Base-by-base conservation (phyloP, 2,888 invertebrate genomes). In the Dynastes tityus region DNA sequence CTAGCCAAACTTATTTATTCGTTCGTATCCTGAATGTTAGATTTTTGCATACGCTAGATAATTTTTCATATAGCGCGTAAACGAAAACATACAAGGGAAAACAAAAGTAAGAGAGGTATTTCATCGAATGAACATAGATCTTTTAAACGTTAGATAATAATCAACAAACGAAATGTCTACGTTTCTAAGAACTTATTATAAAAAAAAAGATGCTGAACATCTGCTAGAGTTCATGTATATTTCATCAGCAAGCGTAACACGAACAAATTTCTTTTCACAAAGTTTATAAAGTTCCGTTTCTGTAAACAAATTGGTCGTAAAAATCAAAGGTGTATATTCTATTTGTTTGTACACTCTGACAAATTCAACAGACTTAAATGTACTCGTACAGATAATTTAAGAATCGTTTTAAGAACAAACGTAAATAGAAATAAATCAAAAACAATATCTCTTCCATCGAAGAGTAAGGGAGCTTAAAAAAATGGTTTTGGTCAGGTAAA, bases 231-330 rank as follows among this genome's bases (percentile, higher is more conserved):
- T 2, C 11, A 61, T 61, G 22, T 11, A 61, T 29, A 29, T 61
- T 61, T 61, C 27, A 61, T 61, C 29, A 27, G 8, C 29, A 22
- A 61, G 13, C 11, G 22, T 29, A 61, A 27, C 61, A 61, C 8
- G 29, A 61, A 22, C 61, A 22, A 6, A 27, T 29, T 11, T 22
- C 29, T 22, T 61, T 61, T 61, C 1, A 22, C 22, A 29, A 61
- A 29, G 29, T 61, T 61, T 61, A 61, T 27, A 61, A 61, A 61
- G 22, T 9, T 61, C 61, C 16, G 13, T 55, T 55, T 8, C 61
- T 61, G 11, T 61, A 61, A 61, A 61, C 61, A 61, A 29, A 61
- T 61, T 61, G 61, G 61, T 29, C 29, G 61, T 61, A 61, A 61
- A 61, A 61, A 61, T 61, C 29, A 22, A 61, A 61, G 61, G 61